Evolutionary conservation across 2,888 invertebrate species (phyloP).

Genomic region (Ditula angustiorana): DNA sequence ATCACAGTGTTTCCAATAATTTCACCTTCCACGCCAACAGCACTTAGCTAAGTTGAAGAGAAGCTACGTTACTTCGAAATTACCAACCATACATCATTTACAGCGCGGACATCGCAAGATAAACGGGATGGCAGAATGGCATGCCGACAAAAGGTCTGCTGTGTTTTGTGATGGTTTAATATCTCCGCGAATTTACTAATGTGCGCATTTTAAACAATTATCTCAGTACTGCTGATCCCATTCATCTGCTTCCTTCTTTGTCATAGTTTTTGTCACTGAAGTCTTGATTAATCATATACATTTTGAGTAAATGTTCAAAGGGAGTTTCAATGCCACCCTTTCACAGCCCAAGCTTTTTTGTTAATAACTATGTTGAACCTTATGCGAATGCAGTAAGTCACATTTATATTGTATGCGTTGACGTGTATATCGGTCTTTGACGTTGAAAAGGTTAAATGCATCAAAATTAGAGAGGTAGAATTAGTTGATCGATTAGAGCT

Average conservation of each 20-base stretch:
- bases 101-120: background rate
- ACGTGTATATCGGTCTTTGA: too few relatives aligned
- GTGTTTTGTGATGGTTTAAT: background rate
- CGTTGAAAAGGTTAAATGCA: too few relatives aligned
- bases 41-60: constrained; percentile 18
- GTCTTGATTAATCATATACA: background rate
- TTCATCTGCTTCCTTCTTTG: background rate
- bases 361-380: too few relatives aligned
- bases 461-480: too few relatives aligned
- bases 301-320: background rate
- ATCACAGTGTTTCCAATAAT: background rate
- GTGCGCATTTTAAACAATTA: background rate
- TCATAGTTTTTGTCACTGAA: background rate
- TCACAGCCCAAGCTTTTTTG: too few relatives aligned
- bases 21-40: background rate
- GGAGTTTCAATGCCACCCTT: too few relatives aligned
- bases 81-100: constrained; percentile 21
- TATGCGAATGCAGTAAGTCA: too few relatives aligned
- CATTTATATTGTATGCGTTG: too few relatives aligned
- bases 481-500: too few relatives aligned
- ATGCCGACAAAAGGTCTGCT: constrained; percentile 1
- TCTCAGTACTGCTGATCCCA: background rate
- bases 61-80: constrained; percentile 6
- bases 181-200: background rate
- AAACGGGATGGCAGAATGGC: constrained; percentile 7